These are phyloP conservation scores for Choloepus didactylus DNA, from an alignment of 2,797 vertebrate species.

Conservation along the genomic window DNA sequence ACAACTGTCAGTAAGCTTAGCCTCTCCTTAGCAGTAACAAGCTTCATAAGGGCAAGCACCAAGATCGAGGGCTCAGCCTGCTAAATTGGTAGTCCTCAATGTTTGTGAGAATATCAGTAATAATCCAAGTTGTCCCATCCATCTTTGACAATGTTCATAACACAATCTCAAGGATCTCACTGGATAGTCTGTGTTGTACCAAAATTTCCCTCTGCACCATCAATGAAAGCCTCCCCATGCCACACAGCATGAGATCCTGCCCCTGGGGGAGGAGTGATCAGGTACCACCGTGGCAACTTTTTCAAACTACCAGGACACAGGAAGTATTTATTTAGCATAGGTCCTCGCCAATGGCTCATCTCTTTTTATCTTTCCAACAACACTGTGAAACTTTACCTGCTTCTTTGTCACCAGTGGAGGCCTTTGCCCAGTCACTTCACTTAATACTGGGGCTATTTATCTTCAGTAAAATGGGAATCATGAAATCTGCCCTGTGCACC, in stretches of 20 bases:
- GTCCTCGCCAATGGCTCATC: not conserved
- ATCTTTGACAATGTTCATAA: not conserved
- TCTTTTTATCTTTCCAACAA: not conserved
- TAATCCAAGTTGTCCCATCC: too few species aligned
- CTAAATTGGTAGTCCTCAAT: too few species aligned
- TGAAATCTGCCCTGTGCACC: not conserved
- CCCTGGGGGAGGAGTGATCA: not conserved
- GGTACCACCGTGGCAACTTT: fast-evolving
- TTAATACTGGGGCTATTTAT: not conserved
- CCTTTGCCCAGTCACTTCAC: not conserved
- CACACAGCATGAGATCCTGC: not conserved
- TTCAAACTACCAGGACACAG: too few species aligned
- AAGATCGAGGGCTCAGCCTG: too few species aligned
- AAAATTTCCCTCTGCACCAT: not conserved
- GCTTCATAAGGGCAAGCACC: too few species aligned
- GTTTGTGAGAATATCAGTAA: too few species aligned
- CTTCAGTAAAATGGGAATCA: not conserved
- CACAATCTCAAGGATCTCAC: not conserved
- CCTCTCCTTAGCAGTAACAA: too few species aligned
- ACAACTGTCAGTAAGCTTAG: too few species aligned
- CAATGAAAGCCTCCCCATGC: fast-evolving
- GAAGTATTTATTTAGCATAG: not conserved
- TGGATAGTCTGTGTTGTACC: fast-evolving
- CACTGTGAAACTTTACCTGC: not conserved
- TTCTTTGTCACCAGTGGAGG: not conserved